A percentile compares a stretch with the other conserved stretches of the same genome.
phyloP scores from a whole-genome alignment of 2,113 vertebrate genomes.

The Corynorhinus townsendii region DNA sequence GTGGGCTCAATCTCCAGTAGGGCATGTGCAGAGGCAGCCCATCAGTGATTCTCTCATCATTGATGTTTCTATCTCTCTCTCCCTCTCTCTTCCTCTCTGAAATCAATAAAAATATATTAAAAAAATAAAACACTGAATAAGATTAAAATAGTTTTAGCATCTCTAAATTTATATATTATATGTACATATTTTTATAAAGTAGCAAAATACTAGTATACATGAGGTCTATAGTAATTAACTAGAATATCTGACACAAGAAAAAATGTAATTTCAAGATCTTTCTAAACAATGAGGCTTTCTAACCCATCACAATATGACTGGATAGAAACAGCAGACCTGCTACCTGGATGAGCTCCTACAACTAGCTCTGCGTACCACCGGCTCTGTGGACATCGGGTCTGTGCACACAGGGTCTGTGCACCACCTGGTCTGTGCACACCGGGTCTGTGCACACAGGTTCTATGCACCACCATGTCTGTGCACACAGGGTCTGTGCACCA shows the following conservation, averaged over 20 bases:
- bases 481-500: no score
- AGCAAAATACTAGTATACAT: not conserved
- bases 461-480: no score
- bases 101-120: no score
- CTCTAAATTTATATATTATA: not conserved
- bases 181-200: not conserved
- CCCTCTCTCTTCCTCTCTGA: no score
- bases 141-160: not conserved
- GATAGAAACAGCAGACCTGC: not conserved
- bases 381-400: no score
- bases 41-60: no score
- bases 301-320: not conserved
- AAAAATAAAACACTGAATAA: not conserved
- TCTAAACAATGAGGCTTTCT: not conserved
- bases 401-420: no score
- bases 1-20: no score
- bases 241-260: not conserved
- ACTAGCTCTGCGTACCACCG: conserved; percentile 67
- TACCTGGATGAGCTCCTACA: conserved; percentile 79
- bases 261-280: not conserved
- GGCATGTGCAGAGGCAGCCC: no score
- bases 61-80: no score
- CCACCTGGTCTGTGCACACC: no score
- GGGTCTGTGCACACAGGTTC: no score
- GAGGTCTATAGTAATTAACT: not conserved